phyloP scores from a whole-genome alignment of 2,888 invertebrate genomes.

The Leucania comma region DNA sequence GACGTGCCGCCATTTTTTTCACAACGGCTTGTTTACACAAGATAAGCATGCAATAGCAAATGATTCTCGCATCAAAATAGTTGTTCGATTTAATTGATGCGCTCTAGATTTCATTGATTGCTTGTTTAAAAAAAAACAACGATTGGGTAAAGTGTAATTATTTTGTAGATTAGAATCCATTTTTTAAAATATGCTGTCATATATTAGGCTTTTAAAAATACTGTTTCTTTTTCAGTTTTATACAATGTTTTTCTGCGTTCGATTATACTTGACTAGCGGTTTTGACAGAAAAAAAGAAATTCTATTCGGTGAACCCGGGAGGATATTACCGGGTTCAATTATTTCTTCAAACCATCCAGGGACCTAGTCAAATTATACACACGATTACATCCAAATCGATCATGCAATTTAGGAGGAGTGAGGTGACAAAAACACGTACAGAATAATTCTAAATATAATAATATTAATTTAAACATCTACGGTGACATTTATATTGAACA shows the following conservation, averaged over 20 bases:
- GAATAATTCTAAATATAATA: too few species aligned
- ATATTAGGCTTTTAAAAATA: neutral
- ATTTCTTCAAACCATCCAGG: too few species aligned
- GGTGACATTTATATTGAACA: slow-evolving; percentile 21
- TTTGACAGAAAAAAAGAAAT: too few species aligned
- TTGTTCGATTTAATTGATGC: slow-evolving; percentile 46
- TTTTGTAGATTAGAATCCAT: neutral
- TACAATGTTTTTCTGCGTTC: too few species aligned
- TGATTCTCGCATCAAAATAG: slow-evolving; percentile 46
- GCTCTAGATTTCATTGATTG: slow-evolving; percentile 22
- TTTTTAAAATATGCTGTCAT: slow-evolving; percentile 5
- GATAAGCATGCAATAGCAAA: slow-evolving; percentile 57
- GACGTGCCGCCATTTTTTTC: slow-evolving; percentile 54
- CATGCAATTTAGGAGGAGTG: too few species aligned
- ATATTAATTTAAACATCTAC: slow-evolving; percentile 7
- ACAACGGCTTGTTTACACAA: slow-evolving; percentile 58
- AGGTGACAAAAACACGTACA: too few species aligned
- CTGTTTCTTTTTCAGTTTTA: neutral
- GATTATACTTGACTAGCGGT: too few species aligned
- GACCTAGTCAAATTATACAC: too few species aligned
- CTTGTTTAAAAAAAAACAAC: slow-evolving; percentile 14
- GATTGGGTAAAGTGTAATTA: neutral
- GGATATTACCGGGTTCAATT: too few species aligned
- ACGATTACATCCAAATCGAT: too few species aligned
- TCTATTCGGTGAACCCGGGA: too few species aligned